Percentiles rank a stretch among this genome's conserved stretches.
Evolutionary conservation across 2,797 vertebrate genomes (phyloP).

Genomic region (Myotis myotis): DNA sequence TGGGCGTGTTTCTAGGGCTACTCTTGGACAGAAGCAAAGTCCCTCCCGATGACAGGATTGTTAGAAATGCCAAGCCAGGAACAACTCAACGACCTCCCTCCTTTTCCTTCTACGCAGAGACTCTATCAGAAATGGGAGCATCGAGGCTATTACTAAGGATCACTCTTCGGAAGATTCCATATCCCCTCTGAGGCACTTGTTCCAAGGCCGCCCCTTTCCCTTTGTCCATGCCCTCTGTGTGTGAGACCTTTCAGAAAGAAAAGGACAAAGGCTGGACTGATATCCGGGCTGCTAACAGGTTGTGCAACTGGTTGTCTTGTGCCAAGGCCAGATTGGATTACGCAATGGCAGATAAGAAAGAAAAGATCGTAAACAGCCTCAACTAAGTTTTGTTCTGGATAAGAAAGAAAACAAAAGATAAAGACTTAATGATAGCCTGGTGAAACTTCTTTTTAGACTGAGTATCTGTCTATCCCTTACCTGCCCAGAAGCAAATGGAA

Average conservation of each 20-base stretch:
- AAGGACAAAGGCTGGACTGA: slow-evolving; percentile 46
- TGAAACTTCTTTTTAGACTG: slow-evolving; percentile 20
- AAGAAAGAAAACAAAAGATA: background rate
- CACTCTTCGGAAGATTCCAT: background rate
- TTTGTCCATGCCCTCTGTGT: background rate
- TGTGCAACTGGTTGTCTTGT: slow-evolving; percentile 34
- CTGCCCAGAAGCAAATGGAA: slow-evolving; percentile 48
- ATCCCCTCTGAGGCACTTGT: background rate
- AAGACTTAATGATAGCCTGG: background rate
- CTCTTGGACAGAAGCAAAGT: background rate
- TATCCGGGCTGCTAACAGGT: background rate
- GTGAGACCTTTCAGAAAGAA: slow-evolving; percentile 7
- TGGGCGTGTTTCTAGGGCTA: background rate
- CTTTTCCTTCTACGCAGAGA: background rate
- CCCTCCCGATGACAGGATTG: background rate
- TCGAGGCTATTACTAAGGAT: background rate
- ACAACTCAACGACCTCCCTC: background rate
- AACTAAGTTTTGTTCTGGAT: slow-evolving; percentile 45
- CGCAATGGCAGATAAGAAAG: slow-evolving; percentile 58
- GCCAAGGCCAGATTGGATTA: slow-evolving; percentile 65
- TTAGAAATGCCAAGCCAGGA: background rate
- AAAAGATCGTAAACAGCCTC: slow-evolving; percentile 38
- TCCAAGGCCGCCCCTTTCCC: background rate
- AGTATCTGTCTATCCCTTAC: slow-evolving; percentile 45
- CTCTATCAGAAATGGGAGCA: background rate